Conservation (phyloP, 2,797 vertebrate species). For the Taeniopygia guttata region DNA sequence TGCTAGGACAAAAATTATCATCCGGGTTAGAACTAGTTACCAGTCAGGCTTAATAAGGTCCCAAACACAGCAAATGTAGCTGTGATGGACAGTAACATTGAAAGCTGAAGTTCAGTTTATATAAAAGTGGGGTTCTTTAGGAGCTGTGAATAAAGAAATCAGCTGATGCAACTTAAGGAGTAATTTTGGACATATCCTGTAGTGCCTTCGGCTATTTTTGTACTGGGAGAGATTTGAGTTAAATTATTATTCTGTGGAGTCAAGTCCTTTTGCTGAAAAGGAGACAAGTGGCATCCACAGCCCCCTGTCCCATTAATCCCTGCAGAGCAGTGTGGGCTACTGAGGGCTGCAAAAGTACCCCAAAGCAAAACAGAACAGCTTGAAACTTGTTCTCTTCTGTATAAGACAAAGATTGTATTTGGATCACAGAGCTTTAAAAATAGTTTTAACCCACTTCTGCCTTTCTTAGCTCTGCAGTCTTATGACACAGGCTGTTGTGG, state of each 20-base stretch:
- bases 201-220: neutral
- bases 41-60: neutral
- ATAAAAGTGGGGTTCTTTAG: neutral
- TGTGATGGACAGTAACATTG: neutral
- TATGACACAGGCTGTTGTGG: neutral
- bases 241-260: neutral
- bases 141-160: neutral
- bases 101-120: neutral
- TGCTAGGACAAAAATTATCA: neutral
- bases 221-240: neutral
- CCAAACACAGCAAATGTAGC: neutral
- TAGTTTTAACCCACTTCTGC: slow-evolving; percentile 41
- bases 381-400: slow-evolving; percentile 26
- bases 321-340: neutral
- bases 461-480: neutral
- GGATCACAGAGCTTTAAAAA: slow-evolving; percentile 38
- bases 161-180: neutral
- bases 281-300: neutral
- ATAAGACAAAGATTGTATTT: neutral
- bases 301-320: neutral
- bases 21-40: neutral
- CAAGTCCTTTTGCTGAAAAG: neutral
- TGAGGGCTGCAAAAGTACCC: neutral
- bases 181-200: neutral
- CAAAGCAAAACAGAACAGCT: slow-evolving; percentile 26